Percentiles rank a stretch among this genome's conserved stretches.
Evolutionary conservation across 2,113 vertebrate species (phyloP).

Genomic region (Nothocercus nigrocapillus): DNA sequence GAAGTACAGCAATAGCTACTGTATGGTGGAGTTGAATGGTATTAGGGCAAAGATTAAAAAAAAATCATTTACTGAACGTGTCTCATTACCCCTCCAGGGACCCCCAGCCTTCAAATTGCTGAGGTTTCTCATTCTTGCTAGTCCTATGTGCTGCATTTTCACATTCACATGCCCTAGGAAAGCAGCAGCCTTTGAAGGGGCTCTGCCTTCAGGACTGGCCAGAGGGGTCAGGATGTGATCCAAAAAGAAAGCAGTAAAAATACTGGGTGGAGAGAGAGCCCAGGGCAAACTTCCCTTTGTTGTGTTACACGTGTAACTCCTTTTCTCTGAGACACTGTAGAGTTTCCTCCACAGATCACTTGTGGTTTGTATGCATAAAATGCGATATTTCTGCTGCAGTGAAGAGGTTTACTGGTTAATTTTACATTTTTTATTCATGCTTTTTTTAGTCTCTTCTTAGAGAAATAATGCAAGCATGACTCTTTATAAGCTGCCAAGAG

Average conservation of each 20-base stretch:
- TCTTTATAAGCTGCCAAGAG: background rate
- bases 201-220: background rate
- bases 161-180: accelerated
- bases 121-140: background rate
- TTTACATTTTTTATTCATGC: constrained; percentile 26
- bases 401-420: background rate
- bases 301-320: background rate
- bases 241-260: background rate
- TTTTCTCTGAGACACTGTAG: background rate
- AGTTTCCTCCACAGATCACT: constrained; percentile 35
- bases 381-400: constrained; percentile 42
- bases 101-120: background rate
- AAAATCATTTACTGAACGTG: background rate
- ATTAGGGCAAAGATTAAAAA: background rate
- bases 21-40: background rate
- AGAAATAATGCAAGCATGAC: background rate
- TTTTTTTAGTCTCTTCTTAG: background rate
- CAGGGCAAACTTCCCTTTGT: background rate
- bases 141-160: background rate
- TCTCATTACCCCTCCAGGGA: accelerated
- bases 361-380: constrained; percentile 44
- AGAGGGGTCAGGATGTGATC: background rate
- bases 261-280: background rate
- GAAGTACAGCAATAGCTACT: background rate
- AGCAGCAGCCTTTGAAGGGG: background rate